These are phyloP conservation scores for Aphelenchoides fujianensis DNA, from an alignment of 1,140 invertebrate genomes.

Conservation along the genomic window DNA sequence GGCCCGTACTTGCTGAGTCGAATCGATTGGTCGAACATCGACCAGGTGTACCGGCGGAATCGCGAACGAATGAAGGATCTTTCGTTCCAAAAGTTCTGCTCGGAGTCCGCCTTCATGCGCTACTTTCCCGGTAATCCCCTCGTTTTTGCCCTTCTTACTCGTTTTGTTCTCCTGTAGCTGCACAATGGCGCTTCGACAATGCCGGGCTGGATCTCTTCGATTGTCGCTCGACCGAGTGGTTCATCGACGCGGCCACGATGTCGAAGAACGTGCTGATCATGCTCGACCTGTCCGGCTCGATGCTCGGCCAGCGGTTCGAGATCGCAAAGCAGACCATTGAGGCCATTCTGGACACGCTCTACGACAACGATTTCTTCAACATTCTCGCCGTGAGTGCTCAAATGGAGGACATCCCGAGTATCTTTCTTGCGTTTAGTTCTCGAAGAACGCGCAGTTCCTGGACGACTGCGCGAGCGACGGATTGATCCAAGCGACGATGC, in stretches of 20 bases:
- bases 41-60: slow-evolving; percentile 57
- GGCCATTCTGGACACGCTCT: slow-evolving; percentile 84
- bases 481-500: slow-evolving; percentile 64
- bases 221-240: slow-evolving; percentile 64
- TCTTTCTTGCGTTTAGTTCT: slow-evolving; percentile 64
- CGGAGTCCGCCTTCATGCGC: slow-evolving; percentile 60
- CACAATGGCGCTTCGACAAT: slow-evolving; percentile 59
- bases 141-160: too few relatives aligned
- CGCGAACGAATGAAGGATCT: slow-evolving; percentile 56
- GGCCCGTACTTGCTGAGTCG: slow-evolving; percentile 54
- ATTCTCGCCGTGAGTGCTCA: slow-evolving; percentile 72
- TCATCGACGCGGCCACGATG: slow-evolving; percentile 91
- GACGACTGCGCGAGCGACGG: slow-evolving; percentile 60
- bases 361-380: slow-evolving; percentile 95
- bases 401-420: too few relatives aligned
- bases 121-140: slow-evolving; percentile 58
- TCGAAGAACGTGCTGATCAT: slow-evolving; percentile 95
- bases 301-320: slow-evolving; percentile 85
- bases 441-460: slow-evolving; percentile 61
- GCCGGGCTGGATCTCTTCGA: slow-evolving; percentile 57
- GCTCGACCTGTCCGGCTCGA: slow-evolving; percentile 91
- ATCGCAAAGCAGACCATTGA: slow-evolving; percentile 87
- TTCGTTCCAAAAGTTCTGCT: slow-evolving; percentile 61
- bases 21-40: slow-evolving; percentile 61
- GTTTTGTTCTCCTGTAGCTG: slow-evolving; percentile 36